phyloP scores from a whole-genome alignment of 1,140 invertebrate genomes.

The Monomorium pharaonis region DNA sequence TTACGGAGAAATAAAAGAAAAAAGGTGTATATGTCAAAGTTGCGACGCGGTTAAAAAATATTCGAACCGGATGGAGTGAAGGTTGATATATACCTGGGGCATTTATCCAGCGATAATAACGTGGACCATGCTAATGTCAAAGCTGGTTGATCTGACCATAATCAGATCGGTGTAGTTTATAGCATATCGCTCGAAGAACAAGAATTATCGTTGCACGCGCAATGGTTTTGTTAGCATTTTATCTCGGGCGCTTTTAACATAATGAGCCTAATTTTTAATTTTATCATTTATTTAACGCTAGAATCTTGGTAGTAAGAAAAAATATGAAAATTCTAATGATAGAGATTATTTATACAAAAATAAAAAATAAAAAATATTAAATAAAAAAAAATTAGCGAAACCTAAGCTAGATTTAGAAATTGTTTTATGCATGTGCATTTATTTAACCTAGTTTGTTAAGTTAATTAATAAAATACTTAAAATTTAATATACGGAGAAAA shows the following conservation, averaged over 20 bases:
- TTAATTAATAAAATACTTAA: not conserved
- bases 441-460: not conserved
- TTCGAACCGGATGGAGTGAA: slow-evolving; percentile 49
- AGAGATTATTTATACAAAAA: not conserved
- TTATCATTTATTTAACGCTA: not conserved
- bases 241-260: slow-evolving; percentile 41
- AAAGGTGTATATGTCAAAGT: slow-evolving; percentile 15
- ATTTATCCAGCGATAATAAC: slow-evolving; percentile 48
- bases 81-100: slow-evolving; percentile 48
- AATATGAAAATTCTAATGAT: not conserved
- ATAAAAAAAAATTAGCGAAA: not conserved
- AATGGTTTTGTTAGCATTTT: slow-evolving; percentile 43
- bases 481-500: not conserved
- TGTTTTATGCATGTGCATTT: too few species aligned
- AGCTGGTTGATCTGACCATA: slow-evolving; percentile 47
- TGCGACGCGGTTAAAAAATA: slow-evolving; percentile 52
- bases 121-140: slow-evolving; percentile 63
- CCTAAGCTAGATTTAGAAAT: not conserved
- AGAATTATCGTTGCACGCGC: slow-evolving; percentile 59
- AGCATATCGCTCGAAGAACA: slow-evolving; percentile 43
- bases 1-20: not conserved
- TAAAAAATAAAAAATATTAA: not conserved
- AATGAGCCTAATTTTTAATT: slow-evolving; percentile 36
- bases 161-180: slow-evolving; percentile 46
- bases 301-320: not conserved